Evolutionary conservation across 2,113 vertebrate genomes (phyloP).

Genomic region (Speoplatyrhinus poulsoni): DNA sequence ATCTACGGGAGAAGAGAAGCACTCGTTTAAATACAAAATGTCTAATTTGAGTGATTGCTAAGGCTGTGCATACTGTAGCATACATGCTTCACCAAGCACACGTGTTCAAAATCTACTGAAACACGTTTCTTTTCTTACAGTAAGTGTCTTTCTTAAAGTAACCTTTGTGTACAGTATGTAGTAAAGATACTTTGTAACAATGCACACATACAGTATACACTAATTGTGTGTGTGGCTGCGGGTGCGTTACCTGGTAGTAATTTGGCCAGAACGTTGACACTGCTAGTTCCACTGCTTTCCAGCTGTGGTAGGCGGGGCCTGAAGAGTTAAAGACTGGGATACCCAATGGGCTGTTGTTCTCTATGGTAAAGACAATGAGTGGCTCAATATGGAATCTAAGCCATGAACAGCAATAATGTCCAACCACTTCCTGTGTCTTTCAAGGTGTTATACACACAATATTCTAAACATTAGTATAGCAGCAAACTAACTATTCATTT

Average conservation of each 20-base stretch:
- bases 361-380: constrained; percentile 46
- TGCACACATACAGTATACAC: neutral
- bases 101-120: no score
- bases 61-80: no score
- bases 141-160: neutral
- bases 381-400: neutral
- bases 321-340: constrained; percentile 89
- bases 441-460: no score
- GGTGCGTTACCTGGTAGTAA: constrained; percentile 87
- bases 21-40: no score
- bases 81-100: no score
- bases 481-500: no score
- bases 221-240: neutral
- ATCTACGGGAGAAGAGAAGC: no score
- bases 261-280: constrained; percentile 97
- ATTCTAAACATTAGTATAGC: no score
- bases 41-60: no score
- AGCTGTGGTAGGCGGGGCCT: constrained; percentile 78
- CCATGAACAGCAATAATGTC: no score
- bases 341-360: constrained; percentile 88
- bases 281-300: constrained; percentile 90
- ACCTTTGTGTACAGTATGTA: neutral
- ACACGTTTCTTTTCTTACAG: no score
- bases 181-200: neutral
- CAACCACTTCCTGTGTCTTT: no score